Percentiles rank a stretch among this genome's conserved stretches.
Evolutionary conservation across 2,888 invertebrate species (phyloP).

Genomic region (Pseudanteris insignis): DNA sequence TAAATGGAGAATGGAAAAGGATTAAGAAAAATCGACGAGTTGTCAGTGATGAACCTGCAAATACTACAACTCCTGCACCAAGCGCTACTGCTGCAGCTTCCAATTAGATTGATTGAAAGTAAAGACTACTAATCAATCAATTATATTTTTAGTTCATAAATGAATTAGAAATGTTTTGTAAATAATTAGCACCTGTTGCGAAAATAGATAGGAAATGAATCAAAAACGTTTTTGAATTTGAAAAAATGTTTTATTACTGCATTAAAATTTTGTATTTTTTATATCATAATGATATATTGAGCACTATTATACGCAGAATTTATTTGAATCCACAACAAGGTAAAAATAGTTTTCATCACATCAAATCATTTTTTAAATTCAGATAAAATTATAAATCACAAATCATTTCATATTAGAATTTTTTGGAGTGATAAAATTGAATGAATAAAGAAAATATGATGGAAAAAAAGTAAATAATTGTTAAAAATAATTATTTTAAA

Average conservation of each 20-base stretch:
- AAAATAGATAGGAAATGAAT: slow-evolving; percentile 4
- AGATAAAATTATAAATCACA: too few species aligned
- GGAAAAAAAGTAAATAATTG: too few species aligned
- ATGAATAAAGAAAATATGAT: too few species aligned
- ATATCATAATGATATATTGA: too few species aligned
- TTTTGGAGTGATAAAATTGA: too few species aligned
- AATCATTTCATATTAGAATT: too few species aligned
- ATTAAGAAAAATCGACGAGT: slow-evolving; percentile 89
- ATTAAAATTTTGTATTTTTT: slow-evolving; percentile 7
- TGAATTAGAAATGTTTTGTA: slow-evolving; percentile 11
- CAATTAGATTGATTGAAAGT: slow-evolving; percentile 48
- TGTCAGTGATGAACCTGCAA: slow-evolving; percentile 66
- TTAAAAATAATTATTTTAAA: too few species aligned
- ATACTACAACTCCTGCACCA: slow-evolving; percentile 50
- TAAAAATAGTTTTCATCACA: too few species aligned
- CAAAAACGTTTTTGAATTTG: slow-evolving; percentile 5
- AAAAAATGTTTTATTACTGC: slow-evolving; percentile 1
- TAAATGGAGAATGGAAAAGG: slow-evolving; percentile 96
- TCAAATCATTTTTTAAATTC: too few species aligned
- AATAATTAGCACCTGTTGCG: slow-evolving; percentile 7
- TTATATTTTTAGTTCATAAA: slow-evolving; percentile 1
- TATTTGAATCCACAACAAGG: too few species aligned
- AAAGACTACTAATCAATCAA: slow-evolving; percentile 2
- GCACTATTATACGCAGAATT: too few species aligned
- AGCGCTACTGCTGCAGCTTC: slow-evolving; percentile 57